Evolutionary conservation across 2,113 vertebrate genomes (phyloP).

Genomic region (Limanda limanda): DNA sequence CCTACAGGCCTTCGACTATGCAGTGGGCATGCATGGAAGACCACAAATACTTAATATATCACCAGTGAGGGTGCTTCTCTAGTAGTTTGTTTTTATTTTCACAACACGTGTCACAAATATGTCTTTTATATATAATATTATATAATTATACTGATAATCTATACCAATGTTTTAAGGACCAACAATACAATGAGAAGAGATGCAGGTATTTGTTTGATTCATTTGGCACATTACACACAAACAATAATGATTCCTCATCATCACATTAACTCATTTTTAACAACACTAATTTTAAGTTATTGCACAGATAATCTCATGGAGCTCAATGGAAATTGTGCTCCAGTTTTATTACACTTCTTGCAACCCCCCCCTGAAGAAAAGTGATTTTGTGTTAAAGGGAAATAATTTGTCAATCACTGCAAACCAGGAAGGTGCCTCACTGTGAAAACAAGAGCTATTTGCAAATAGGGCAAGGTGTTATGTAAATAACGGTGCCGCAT

Average conservation of each 20-base stretch:
- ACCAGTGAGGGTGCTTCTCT: constrained; percentile 1
- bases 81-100: constrained; percentile 25
- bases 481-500: constrained; percentile 72
- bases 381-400: background rate
- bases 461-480: constrained; percentile 68
- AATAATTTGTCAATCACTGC: constrained; percentile 65
- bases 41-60: constrained; percentile 18
- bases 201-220: background rate
- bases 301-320: background rate
- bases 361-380: background rate
- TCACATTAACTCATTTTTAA: too few relatives aligned
- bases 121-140: background rate
- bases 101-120: background rate
- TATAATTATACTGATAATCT: background rate
- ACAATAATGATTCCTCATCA: too few relatives aligned
- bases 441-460: constrained; percentile 64
- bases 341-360: constrained; percentile 21
- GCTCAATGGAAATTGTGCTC: constrained; percentile 10
- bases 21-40: constrained; percentile 28
- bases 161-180: background rate
- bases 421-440: constrained; percentile 51
- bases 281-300: too few relatives aligned
- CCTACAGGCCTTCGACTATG: constrained; percentile 51
- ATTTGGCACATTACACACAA: background rate
- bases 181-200: background rate